These are phyloP conservation scores for Bos taurus DNA, from an alignment of 2,113 vertebrate species.

Conservation along the genomic window DNA sequence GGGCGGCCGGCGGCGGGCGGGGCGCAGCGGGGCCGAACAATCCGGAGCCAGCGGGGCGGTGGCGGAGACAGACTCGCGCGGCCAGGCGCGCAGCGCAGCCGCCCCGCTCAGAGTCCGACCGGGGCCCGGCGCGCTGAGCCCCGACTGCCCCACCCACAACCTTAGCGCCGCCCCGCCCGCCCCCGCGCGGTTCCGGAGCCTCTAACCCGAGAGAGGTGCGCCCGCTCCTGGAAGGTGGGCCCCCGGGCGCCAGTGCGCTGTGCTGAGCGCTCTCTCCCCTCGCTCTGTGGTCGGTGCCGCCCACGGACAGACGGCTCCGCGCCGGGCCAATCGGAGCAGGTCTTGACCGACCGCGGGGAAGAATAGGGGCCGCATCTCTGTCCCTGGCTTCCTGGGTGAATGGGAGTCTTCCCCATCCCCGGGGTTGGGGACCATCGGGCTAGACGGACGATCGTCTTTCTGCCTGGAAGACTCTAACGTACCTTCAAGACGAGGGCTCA, in stretches of 20 bases:
- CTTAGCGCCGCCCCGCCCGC: background rate
- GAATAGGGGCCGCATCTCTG: background rate
- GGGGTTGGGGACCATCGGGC: background rate
- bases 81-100: background rate
- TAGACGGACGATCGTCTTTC: background rate
- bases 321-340: fast-evolving
- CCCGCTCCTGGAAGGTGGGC: background rate
- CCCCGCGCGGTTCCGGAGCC: background rate
- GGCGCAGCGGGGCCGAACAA: too few species aligned
- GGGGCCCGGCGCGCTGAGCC: background rate
- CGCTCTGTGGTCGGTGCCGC: background rate
- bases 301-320: background rate
- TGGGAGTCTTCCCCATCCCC: background rate
- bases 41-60: background rate
- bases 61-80: background rate
- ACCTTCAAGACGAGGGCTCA: background rate
- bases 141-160: background rate
- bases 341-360: background rate
- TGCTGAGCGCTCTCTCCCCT: background rate
- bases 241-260: too few species aligned
- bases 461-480: background rate
- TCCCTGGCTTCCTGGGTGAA: background rate
- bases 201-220: background rate
- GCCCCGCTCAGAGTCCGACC: fast-evolving
- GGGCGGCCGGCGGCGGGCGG: background rate